phyloP scores from a whole-genome alignment of 2,888 invertebrate genomes.

The Xestia xanthographa region DNA sequence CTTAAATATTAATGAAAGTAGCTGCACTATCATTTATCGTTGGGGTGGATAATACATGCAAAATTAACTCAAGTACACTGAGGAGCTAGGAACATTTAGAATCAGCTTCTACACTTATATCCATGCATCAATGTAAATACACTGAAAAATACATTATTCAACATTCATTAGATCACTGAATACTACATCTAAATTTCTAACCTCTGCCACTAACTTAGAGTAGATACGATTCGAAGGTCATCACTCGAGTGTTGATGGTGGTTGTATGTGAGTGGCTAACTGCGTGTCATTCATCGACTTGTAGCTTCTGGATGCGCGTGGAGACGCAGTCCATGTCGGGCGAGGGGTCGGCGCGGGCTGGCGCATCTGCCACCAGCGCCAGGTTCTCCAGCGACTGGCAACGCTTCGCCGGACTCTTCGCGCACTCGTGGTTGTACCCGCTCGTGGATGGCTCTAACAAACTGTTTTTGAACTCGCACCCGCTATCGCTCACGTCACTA shows the following conservation, averaged over 20 bases:
- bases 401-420: conserved; percentile 87
- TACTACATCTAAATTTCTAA: conserved; percentile 75
- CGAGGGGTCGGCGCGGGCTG: conserved; percentile 78
- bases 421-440: conserved; percentile 76
- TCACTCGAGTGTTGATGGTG: conserved; percentile 70
- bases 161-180: conserved; percentile 80
- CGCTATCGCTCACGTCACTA: conserved; percentile 81
- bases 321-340: conserved; percentile 92
- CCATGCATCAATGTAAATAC: conserved; percentile 78
- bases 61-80: conserved; percentile 77
- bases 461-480: conserved; percentile 80
- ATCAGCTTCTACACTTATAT: conserved; percentile 76
- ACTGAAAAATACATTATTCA: conserved; percentile 81
- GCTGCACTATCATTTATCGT: conserved; percentile 70
- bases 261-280: conserved; percentile 44
- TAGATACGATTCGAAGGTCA: conserved; percentile 65
- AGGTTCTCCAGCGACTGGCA: conserved; percentile 92
- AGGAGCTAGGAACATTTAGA: conserved; percentile 84
- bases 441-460: conserved; percentile 86
- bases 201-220: conserved; percentile 67
- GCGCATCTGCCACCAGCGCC: conserved; percentile 83
- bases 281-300: conserved; percentile 90
- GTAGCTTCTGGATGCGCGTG: conserved; percentile 91
- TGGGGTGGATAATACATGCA: conserved; percentile 74
- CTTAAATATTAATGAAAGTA: conserved; percentile 72